Base-by-base conservation (phyloP, 1,140 invertebrate genomes). In the Scaptomyza graminum region DNA sequence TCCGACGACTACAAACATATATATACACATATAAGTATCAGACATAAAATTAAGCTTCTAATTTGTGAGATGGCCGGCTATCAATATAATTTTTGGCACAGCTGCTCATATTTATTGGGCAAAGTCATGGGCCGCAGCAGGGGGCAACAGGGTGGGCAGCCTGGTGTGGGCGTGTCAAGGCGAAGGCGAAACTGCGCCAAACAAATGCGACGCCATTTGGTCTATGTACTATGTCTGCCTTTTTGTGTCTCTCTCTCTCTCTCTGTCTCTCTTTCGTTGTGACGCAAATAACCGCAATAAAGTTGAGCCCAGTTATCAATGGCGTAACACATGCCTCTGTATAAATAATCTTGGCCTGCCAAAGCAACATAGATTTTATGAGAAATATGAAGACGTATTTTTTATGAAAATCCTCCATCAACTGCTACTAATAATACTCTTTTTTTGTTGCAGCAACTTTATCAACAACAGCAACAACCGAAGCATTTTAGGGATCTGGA, bases 261-360 rank as follows among this genome's bases (percentile, higher is more conserved):
- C 37, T 25, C 47, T 31, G 9, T 8, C 18, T 16, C 37, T 54
- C 22, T 12, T 5, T 11, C 15, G 22, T 16, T 56, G 41, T 72
- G 81, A 70, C 70, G 80, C 81, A 85, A 46, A 31, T 22, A 71
- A 80, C 80, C 80, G 80, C 77, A 84, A 80, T 85, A 67, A 85
- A 87, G 70, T 81, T 82, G 70, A 85, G 70, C 51, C 82, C 55
- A 75, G 77, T 82, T 85, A 82, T 87, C 82, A 87, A 85, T 87
- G n/a, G n/a, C n/a, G 82, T 81, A 77, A 87, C 37, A 39, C 12
- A 39, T n/a, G 11, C 12, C 8, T 41, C 12, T 1, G 31, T 9
- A 34, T 85, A 85, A 87, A 85, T 81, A 85, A 85, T 81, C 77
- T 87, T 78, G 69, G 69, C 67, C 76, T 62, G 76, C 41, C 60